Conservation (phyloP, 2,888 invertebrate species). For the Nebria brevicollis region DNA sequence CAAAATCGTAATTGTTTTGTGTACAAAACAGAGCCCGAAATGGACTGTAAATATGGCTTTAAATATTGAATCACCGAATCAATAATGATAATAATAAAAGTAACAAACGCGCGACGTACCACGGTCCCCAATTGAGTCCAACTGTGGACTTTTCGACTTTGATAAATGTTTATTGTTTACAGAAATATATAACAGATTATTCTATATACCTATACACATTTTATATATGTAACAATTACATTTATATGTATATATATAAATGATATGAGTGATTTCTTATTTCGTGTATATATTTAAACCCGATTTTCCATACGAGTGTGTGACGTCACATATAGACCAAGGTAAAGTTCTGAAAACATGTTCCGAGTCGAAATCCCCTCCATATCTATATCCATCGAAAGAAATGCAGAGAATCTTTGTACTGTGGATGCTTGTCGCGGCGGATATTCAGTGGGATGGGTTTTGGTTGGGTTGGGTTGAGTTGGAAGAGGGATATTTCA, state of each 20-base stretch:
- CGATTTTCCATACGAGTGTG: neutral
- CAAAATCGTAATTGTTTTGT: conserved; percentile 44
- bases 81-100: conserved; percentile 47
- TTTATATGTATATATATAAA: no score
- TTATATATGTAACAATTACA: neutral
- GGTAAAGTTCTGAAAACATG: conserved; percentile 5
- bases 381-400: neutral
- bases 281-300: no score
- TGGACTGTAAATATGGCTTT: conserved; percentile 46
- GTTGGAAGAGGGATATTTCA: conserved; percentile 35
- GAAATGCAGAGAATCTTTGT: neutral
- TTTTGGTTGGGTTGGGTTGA: neutral
- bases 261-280: no score
- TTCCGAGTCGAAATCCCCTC: neutral
- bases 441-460: neutral
- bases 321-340: neutral
- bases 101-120: conserved; percentile 19
- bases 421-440: neutral
- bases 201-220: neutral
- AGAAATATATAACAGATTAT: neutral
- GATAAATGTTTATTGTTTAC: neutral
- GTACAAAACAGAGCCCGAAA: conserved; percentile 45
- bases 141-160: neutral
- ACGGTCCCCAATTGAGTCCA: neutral
- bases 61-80: conserved; percentile 47